Evolutionary conservation across 2,113 vertebrate genomes (phyloP), one percentile per base, ranked within the genome.

Genomic region (Butastur rufipennis): DNA sequence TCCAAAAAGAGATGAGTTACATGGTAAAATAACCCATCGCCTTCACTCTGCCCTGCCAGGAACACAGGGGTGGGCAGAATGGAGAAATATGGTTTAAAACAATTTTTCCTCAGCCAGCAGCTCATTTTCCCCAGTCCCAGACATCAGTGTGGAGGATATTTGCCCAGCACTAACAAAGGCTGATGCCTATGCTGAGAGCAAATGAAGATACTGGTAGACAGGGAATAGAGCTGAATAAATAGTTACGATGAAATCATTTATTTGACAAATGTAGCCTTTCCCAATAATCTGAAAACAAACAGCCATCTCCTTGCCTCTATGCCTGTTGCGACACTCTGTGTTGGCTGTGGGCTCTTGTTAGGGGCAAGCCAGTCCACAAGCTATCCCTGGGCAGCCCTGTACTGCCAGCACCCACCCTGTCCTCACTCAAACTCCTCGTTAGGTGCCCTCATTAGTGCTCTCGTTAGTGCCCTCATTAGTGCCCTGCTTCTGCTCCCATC

Each of bases 321-420:
- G 40, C 58, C 50, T 9, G 5, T 15, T 18, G n/a, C 0, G 4
- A 25, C 1, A 23, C 36, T 52, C 48, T 3, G 2, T 27, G 16
- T 31, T 3, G 5, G 59, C 67, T 47, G 19, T 6, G 29, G 66
- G 66, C 29, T 63, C 29, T 29, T 1, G 2, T 19, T 11, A 70
- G 47, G 32, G n/a, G 29, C 0, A 1, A 45, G 65, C 10, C 1
- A 12, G 27, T 21, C 42, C 53, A 11, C 0, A 23, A 34, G 52
- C 53, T 4, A 2, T 10, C 22, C 65, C 65, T 3, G 2, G 48
- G 59, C 47, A 80, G 29, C 36, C 34, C 56, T 27, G 78, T 5
- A 5, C 32, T 3, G 2, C 26, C 65, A 40, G 43, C 4, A 1
- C 27, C 27, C 5, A 2, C 20, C 6, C 34, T 27, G 5, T 53